phyloP scores from a whole-genome alignment of 2,888 invertebrate genomes.

The Volucella inflata region DNA sequence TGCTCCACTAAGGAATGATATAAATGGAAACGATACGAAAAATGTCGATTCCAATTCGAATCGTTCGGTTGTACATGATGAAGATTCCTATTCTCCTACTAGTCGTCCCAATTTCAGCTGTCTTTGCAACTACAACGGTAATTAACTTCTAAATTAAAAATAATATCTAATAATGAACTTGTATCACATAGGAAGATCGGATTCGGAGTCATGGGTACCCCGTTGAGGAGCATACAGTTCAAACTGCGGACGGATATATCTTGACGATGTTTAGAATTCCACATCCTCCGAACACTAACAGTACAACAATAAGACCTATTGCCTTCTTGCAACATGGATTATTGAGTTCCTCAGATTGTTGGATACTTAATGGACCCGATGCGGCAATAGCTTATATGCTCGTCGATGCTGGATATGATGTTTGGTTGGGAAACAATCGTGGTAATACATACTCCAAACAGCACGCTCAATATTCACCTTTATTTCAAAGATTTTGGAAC shows the following conservation, averaged over 20 bases:
- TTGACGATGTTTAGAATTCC: conserved; percentile 93
- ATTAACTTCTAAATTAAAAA: neutral
- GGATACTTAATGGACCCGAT: conserved; percentile 89
- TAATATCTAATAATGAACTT: neutral
- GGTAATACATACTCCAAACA: conserved; percentile 87
- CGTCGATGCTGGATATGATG: conserved; percentile 89
- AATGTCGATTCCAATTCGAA: conserved; percentile 3
- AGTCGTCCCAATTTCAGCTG: neutral
- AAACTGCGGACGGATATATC: conserved; percentile 92
- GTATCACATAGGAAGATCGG: conserved; percentile 77
- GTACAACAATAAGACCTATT: conserved; percentile 76
- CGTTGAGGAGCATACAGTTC: conserved; percentile 88
- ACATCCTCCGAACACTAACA: conserved; percentile 74
- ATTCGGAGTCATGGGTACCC: conserved; percentile 84
- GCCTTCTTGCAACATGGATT: conserved; percentile 89
- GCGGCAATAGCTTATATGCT: conserved; percentile 84
- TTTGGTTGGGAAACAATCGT: conserved; percentile 92
- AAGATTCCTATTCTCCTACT: conserved; percentile 56
- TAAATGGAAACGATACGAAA: conserved; percentile 18
- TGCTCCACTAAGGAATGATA: neutral
- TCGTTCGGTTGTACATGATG: conserved; percentile 6
- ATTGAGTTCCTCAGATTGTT: conserved; percentile 89
- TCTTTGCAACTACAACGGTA: conserved; percentile 3
- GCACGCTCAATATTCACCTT: conserved; percentile 84
- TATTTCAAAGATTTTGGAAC: conserved; percentile 87